These are phyloP conservation scores for Crossaster papposus DNA, from an alignment of 53 echinoderm and acorn worm genomes.

Conservation along the genomic window DNA sequence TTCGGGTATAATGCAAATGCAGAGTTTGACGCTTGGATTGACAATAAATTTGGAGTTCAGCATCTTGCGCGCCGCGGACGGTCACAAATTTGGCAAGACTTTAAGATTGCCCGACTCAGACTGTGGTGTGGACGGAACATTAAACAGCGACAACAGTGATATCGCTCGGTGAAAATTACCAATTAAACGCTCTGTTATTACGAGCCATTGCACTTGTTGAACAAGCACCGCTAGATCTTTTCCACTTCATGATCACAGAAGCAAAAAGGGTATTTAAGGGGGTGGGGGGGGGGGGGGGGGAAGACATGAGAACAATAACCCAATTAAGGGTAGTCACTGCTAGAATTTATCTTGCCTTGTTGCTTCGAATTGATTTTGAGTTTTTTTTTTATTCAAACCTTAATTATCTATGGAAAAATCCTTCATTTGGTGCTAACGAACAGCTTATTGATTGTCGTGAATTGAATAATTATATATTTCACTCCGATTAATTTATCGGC, in stretches of 20 bases:
- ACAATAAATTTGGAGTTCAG: slow-evolving; percentile 33
- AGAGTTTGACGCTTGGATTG: slow-evolving; percentile 36
- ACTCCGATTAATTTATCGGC: too few relatives aligned
- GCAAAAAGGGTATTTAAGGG: neutral
- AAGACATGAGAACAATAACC: slow-evolving; percentile 18
- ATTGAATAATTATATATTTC: neutral
- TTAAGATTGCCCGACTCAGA: neutral
- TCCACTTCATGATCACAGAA: neutral
- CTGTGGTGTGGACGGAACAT: neutral
- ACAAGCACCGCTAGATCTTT: neutral
- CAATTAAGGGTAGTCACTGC: slow-evolving; percentile 12
- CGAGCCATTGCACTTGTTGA: slow-evolving; percentile 14
- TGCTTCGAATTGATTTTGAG: slow-evolving; percentile 10
- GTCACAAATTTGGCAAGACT: slow-evolving; percentile 34
- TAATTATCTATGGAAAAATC: slow-evolving; percentile 3
- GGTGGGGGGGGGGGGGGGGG: neutral
- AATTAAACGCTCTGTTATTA: slow-evolving; percentile 30
- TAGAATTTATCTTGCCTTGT: neutral
- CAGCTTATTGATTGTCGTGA: slow-evolving; percentile 18
- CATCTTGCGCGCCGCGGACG: slow-evolving; percentile 14
- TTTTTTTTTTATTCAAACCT: neutral
- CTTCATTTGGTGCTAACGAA: neutral
- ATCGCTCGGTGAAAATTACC: slow-evolving; percentile 11
- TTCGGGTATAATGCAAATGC: neutral
- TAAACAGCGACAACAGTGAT: slow-evolving; percentile 24